These are phyloP conservation scores for Caenorhabditis panamensis DNA, from an alignment of 2,888 invertebrate species.

Conservation along the genomic window DNA sequence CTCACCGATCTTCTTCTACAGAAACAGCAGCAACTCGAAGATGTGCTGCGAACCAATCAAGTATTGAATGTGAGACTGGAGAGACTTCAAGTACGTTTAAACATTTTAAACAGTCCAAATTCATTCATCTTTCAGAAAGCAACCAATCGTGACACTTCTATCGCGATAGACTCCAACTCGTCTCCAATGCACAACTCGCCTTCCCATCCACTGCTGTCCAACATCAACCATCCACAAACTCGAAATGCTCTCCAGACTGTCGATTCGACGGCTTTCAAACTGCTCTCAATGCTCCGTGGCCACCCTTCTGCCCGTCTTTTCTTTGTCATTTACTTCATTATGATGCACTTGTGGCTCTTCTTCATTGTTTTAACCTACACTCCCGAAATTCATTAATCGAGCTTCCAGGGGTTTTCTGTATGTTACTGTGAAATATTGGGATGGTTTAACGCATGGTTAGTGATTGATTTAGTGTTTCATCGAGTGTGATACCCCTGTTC, in stretches of 20 bases:
- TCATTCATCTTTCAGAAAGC: constrained; percentile 58
- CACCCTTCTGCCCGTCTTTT: constrained; percentile 89
- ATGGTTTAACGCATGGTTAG: constrained; percentile 31
- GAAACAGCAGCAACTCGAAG: constrained; percentile 91
- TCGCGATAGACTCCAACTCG: constrained; percentile 55
- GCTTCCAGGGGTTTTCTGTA: constrained; percentile 1
- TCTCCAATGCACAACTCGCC: constrained; percentile 39
- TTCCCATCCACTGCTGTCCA: constrained; percentile 49
- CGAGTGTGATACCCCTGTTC: constrained; percentile 32
- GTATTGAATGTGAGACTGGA: constrained; percentile 90
- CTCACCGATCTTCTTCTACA: constrained; percentile 85
- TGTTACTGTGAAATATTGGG: constrained; percentile 12
- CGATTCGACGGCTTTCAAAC: constrained; percentile 65
- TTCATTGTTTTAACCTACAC: constrained; percentile 88
- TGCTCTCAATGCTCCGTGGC: constrained; percentile 62
- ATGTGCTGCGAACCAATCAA: constrained; percentile 90
- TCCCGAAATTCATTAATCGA: constrained; percentile 83
- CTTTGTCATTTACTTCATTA: constrained; percentile 90
- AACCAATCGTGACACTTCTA: constrained; percentile 58
- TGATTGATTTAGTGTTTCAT: constrained; percentile 31
- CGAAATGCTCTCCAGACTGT: constrained; percentile 61
- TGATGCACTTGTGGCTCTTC: constrained; percentile 90
- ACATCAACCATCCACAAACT: constrained; percentile 58
- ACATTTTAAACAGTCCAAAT: background rate
- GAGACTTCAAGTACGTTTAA: constrained; percentile 82